These are phyloP conservation scores for Malurus melanocephalus DNA, from an alignment of 2,113 vertebrate species.

Conservation along the genomic window DNA sequence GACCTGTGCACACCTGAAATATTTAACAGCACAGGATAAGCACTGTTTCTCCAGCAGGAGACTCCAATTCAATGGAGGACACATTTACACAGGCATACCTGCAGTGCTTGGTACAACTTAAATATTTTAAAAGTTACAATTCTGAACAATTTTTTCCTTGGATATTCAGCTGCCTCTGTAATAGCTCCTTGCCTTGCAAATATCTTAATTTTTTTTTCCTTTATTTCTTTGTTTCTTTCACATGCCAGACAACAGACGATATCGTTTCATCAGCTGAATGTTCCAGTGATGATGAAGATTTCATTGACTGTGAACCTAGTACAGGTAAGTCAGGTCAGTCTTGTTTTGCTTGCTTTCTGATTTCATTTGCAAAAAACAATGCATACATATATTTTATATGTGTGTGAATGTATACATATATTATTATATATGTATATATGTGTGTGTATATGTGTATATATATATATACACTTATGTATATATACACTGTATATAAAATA, in stretches of 20 bases:
- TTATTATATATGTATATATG: conserved; percentile 68
- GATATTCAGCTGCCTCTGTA: background rate
- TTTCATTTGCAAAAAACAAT: conserved; percentile 86
- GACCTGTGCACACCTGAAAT: background rate
- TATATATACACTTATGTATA: conserved; percentile 67
- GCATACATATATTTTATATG: conserved; percentile 70
- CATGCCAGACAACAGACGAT: conserved; percentile 88
- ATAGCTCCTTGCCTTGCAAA: background rate
- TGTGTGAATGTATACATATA: conserved; percentile 69
- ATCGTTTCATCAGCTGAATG: conserved; percentile 96
- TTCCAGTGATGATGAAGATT: conserved; percentile 96
- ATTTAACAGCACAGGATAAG: background rate
- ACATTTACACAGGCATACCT: background rate
- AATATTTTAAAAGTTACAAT: background rate
- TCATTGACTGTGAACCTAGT: conserved; percentile 95
- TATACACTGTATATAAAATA: conserved; percentile 60
- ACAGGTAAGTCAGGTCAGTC: conserved; percentile 98
- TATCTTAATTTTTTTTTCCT: background rate
- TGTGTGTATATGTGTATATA: conserved; percentile 71
- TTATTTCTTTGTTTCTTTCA: background rate
- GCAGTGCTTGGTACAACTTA: background rate
- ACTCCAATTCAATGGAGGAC: background rate
- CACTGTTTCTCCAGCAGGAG: accelerated
- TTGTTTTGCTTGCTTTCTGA: conserved; percentile 87
- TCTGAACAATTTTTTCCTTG: background rate